These are phyloP conservation scores for Cosmia pyralina DNA, from an alignment of 2,888 invertebrate genomes.

Conservation along the genomic window DNA sequence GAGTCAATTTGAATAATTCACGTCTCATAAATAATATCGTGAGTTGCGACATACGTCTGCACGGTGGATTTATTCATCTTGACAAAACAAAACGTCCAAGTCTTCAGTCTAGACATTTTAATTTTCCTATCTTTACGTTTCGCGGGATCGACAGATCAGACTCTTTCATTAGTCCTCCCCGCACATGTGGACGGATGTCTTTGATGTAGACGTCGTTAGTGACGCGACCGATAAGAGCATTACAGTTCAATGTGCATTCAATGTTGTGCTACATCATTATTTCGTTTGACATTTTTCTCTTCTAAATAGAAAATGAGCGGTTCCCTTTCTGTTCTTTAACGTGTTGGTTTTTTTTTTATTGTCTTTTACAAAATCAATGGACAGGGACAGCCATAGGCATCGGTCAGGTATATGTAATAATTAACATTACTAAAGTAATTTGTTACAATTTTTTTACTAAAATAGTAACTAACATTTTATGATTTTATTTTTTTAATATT, in stretches of 20 bases:
- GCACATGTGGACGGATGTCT: constrained; percentile 85
- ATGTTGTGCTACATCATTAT: constrained; percentile 72
- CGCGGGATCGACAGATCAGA: constrained; percentile 82
- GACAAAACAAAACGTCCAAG: constrained; percentile 81
- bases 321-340: constrained; percentile 38
- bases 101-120: constrained; percentile 88
- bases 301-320: constrained; percentile 53
- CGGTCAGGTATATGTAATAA: too few species aligned
- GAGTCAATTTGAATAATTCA: constrained; percentile 73
- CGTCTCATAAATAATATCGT: constrained; percentile 70
- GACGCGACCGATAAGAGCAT: constrained; percentile 79
- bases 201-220: constrained; percentile 87
- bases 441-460: too few species aligned
- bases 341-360: constrained; percentile 7
- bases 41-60: constrained; percentile 67
- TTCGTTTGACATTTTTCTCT: constrained; percentile 66
- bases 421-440: too few species aligned
- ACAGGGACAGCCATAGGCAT: too few species aligned
- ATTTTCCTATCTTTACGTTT: constrained; percentile 87
- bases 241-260: constrained; percentile 71
- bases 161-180: constrained; percentile 83
- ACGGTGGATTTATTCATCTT: constrained; percentile 68
- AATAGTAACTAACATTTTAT: too few species aligned
- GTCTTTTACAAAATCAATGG: too few species aligned
- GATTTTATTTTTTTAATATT: too few species aligned